Percentiles rank a stretch among this genome's conserved stretches.
Evolutionary conservation across 2,888 invertebrate species (phyloP).

Genomic region (Acrobasis suavella): DNA sequence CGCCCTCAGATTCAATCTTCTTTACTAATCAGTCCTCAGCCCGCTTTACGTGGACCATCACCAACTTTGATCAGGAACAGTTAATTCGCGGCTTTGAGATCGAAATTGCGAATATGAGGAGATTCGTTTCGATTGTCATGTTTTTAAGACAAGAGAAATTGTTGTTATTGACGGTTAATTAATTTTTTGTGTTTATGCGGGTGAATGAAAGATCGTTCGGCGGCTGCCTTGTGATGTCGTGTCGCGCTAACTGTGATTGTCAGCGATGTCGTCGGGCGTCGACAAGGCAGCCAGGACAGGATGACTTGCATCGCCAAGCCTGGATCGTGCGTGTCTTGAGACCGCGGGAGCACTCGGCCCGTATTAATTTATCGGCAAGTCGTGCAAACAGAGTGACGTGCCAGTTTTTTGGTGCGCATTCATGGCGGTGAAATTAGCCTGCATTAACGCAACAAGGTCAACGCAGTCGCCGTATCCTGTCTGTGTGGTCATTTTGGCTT

Average conservation of each 20-base stretch:
- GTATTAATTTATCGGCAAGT: constrained; percentile 76
- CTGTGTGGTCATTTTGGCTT: constrained; percentile 55
- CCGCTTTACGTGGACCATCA: constrained; percentile 66
- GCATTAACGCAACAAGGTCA: constrained; percentile 80
- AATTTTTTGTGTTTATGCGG: constrained; percentile 50
- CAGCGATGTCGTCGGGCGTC: constrained; percentile 31
- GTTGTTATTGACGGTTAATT: constrained; percentile 37
- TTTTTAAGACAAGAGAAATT: neutral
- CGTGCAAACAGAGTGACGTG: constrained; percentile 77
- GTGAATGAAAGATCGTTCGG: constrained; percentile 46
- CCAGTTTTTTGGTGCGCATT: constrained; percentile 68
- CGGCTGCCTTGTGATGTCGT: constrained; percentile 42
- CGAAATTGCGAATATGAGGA: constrained; percentile 46
- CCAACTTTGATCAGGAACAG: constrained; percentile 4
- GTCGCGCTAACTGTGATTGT: constrained; percentile 26
- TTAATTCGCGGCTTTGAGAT: neutral
- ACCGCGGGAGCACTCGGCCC: constrained; percentile 59
- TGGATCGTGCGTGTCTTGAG: constrained; percentile 57
- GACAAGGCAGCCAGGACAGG: constrained; percentile 40
- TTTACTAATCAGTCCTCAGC: constrained; percentile 74
- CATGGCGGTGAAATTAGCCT: constrained; percentile 76
- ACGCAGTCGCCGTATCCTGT: constrained; percentile 53
- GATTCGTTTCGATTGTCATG: constrained; percentile 48
- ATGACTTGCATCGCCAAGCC: constrained; percentile 41
- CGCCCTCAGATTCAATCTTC: constrained; percentile 76